Evolutionary conservation across 1,140 invertebrate genomes (phyloP).

Genomic region (Zaprionus ghesquierei): DNA sequence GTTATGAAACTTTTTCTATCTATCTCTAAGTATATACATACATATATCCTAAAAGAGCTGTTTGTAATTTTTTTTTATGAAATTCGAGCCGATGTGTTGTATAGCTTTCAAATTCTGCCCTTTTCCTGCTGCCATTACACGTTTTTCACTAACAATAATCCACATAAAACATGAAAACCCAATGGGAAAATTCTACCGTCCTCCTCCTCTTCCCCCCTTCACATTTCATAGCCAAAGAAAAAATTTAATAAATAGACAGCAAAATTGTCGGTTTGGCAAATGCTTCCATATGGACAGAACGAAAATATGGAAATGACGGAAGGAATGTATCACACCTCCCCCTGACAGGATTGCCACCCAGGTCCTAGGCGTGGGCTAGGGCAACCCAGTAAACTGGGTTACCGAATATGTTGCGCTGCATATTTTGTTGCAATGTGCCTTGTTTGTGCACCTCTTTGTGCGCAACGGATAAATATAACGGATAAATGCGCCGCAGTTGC

Average conservation of each 20-base stretch:
- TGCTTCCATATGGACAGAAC: neutral
- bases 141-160: neutral
- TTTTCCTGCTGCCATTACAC: neutral
- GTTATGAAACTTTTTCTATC: no score
- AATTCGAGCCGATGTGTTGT: no score
- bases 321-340: slow-evolving; percentile 12
- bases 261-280: neutral
- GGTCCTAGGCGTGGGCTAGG: neutral
- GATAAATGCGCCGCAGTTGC: neutral
- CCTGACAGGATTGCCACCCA: neutral
- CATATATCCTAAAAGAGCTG: no score
- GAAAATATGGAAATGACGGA: neutral
- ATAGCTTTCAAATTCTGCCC: neutral
- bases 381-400: slow-evolving; percentile 1
- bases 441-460: slow-evolving; percentile 1
- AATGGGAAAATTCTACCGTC: neutral
- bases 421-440: slow-evolving; percentile 12
- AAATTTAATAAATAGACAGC: neutral
- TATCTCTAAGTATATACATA: no score
- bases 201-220: neutral
- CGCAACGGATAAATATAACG: slow-evolving; percentile 9
- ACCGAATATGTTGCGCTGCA: slow-evolving; percentile 4
- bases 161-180: no score
- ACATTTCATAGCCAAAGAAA: neutral
- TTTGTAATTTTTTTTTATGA: no score